Conservation (phyloP, 1,140 invertebrate species). For the Anthonomus grandis region DNA sequence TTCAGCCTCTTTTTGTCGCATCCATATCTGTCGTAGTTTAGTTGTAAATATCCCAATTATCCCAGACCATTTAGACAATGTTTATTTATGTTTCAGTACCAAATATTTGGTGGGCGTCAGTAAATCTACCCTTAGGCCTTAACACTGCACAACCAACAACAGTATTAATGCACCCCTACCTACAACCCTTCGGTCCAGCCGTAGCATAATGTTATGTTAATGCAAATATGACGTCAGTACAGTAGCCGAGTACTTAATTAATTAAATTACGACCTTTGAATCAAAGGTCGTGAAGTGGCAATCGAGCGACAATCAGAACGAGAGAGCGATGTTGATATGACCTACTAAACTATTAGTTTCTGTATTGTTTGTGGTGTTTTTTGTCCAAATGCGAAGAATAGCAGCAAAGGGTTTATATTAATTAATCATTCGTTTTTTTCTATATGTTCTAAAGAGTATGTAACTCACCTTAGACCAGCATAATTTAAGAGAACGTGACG, state of each 20-base stretch:
- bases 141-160: constrained; percentile 26
- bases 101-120: constrained; percentile 67
- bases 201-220: neutral
- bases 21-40: too few species aligned
- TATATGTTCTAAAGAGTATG: neutral
- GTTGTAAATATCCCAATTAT: too few species aligned
- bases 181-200: constrained; percentile 3
- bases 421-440: neutral
- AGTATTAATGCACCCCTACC: constrained; percentile 27
- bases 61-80: neutral
- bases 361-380: constrained; percentile 1
- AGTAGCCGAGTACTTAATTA: neutral
- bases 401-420: neutral
- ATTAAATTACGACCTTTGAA: constrained; percentile 5
- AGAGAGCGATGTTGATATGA: neutral
- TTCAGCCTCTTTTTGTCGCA: too few species aligned
- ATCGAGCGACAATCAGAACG: constrained; percentile 43
- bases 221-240: neutral
- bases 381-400: neutral
- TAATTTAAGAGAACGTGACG: too few species aligned
- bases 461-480: neutral
- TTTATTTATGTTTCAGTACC: constrained; percentile 63
- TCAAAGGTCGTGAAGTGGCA: constrained; percentile 38
- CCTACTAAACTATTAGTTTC: neutral
- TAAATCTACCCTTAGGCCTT: constrained; percentile 45